Conservation (phyloP, 2,113 vertebrate species). For the Pimephales promelas region DNA sequence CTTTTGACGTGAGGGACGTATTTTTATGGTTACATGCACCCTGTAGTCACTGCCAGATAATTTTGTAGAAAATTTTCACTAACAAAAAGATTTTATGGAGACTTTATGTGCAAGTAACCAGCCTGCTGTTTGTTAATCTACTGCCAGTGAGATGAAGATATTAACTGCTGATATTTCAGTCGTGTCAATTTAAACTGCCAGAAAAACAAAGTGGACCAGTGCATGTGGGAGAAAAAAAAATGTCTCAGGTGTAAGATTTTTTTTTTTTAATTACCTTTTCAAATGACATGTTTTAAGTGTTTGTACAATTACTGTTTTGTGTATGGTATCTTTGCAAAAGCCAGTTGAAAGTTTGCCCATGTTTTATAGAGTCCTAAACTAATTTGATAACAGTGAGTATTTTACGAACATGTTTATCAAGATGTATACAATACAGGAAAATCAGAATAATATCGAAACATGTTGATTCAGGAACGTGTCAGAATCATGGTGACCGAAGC, state of each 20-base stretch:
- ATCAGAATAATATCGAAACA: background rate
- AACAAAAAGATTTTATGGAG: background rate
- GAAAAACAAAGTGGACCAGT: constrained; percentile 12
- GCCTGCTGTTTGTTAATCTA: constrained; percentile 31
- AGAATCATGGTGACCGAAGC: no score
- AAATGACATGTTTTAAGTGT: constrained; percentile 34
- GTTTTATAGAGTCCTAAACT: constrained; percentile 12
- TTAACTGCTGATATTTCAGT: constrained; percentile 37
- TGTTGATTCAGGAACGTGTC: no score
- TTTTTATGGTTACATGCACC: background rate
- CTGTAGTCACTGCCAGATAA: constrained; percentile 32
- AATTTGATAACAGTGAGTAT: background rate
- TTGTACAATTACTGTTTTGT: constrained; percentile 38
- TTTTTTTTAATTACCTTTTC: background rate
- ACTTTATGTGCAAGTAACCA: constrained; percentile 29
- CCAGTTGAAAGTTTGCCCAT: constrained; percentile 30
- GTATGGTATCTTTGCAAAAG: constrained; percentile 27
- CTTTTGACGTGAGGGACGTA: background rate
- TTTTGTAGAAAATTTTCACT: constrained; percentile 29
- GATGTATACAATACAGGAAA: background rate
- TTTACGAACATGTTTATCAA: constrained; percentile 12
- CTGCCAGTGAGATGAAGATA: constrained; percentile 42
- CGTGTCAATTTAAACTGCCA: constrained; percentile 14
- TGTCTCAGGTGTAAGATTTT: constrained; percentile 41
- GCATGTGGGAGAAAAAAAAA: constrained; percentile 5